These are phyloP conservation scores for Dermatophagoides farinae DNA, from an alignment of 1,140 invertebrate species.

Conservation along the genomic window DNA sequence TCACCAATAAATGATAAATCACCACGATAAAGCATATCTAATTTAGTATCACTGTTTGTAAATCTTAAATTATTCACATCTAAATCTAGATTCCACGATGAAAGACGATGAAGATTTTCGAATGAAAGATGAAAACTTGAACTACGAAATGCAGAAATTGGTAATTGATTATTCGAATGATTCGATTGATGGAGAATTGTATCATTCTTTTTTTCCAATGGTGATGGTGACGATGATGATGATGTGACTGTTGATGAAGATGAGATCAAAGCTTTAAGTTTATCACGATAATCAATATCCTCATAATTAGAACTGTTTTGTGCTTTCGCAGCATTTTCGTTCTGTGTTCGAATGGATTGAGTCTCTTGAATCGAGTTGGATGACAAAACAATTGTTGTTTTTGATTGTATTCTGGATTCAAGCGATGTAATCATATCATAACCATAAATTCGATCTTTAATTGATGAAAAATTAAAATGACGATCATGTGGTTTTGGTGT, in stretches of 20 bases:
- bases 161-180: too few species aligned
- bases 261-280: neutral
- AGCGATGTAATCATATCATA: neutral
- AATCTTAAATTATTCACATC: neutral
- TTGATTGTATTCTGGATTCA: neutral
- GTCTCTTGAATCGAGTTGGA: too few species aligned
- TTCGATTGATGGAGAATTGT: too few species aligned
- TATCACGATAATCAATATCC: neutral
- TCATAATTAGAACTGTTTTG: neutral
- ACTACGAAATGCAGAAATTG: too few species aligned
- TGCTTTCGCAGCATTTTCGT: too few species aligned
- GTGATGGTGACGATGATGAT: neutral
- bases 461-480: too few species aligned
- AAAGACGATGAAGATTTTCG: neutral
- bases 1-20: neutral
- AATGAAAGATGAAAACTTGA: neutral
- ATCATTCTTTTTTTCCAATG: too few species aligned
- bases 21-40: neutral
- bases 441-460: neutral
- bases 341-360: too few species aligned
- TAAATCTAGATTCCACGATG: too few species aligned
- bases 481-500: too few species aligned
- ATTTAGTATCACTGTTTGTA: neutral
- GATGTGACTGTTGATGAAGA: neutral
- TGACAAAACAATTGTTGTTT: neutral